Evolutionary conservation across 1,140 invertebrate genomes (phyloP), one percentile per base, ranked within the genome.

Genomic region (Latrodectus geometricus): DNA sequence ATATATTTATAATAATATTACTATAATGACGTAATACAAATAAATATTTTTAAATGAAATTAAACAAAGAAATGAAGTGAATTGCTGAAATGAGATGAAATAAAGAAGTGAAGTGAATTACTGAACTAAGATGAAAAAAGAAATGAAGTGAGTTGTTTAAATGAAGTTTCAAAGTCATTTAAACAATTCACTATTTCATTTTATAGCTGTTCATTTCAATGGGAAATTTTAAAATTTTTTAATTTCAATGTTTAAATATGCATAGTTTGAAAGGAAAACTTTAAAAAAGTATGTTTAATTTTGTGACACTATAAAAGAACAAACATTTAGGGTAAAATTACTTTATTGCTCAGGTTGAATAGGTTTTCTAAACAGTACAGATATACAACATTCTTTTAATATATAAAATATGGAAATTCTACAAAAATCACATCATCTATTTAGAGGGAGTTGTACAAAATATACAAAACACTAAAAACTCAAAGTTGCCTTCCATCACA

Each of bases 381-480:
- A 61, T 35, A 61, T 14, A 61, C 54, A 61, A 17, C 11, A 17
- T 61, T 14, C 54, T 14, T 61, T 61, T 4, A 11, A 17, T 61
- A 61, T 61, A 11, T 11, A 61, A 61, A 61, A 61, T 61, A 11
- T 17, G 11, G 11, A 61, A 11, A 61, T 61, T 61, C 54, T 61
- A 61, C 1, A 35, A 35, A 61, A 17, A 61, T 8, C 54, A 61
- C 54, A 61, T 17, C 11, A 14, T 61, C 54, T 61, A 61, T 61
- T 35, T 61, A 61, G 11, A 61, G 11, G 9, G 2, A 69, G n/a
- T 23, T n/a, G n/a, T 3, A 69, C 14, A 69, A n/a, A 21, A 69
- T 69, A n/a, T 21, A 69, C 9, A 20, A 69, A 69, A 69, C 68
- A 69, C 68, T 69, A 69, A 69, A n/a, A 69, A 69, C 20, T 11